Evolutionary conservation across 2,797 vertebrate genomes (phyloP).

Genomic region (Chanos chanos): DNA sequence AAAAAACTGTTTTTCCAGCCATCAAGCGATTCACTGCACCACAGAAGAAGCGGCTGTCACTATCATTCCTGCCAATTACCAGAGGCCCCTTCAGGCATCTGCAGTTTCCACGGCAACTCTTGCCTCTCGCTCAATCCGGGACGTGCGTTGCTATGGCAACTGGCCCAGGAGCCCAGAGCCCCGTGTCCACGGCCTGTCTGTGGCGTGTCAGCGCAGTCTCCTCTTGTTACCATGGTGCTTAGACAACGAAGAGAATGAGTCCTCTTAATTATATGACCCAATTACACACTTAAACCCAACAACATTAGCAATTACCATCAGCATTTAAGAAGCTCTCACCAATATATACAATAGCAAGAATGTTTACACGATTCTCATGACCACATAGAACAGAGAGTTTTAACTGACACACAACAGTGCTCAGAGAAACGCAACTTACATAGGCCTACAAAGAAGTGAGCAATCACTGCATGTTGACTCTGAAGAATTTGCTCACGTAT

Average conservation of each 20-base stretch:
- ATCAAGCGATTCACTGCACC: slow-evolving; percentile 20
- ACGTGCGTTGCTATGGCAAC: slow-evolving; percentile 25
- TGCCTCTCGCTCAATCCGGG: slow-evolving; percentile 14
- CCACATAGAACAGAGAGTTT: no score
- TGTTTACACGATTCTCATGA: no score
- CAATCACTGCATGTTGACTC: no score
- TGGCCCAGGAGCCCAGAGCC: slow-evolving; percentile 2
- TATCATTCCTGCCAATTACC: slow-evolving; percentile 30
- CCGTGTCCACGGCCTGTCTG: slow-evolving; percentile 21
- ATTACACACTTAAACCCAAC: no score
- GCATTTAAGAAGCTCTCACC: no score
- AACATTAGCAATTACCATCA: slow-evolving; percentile 17
- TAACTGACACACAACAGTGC: no score
- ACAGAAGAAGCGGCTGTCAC: slow-evolving; percentile 16
- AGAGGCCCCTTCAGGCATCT: slow-evolving; percentile 27
- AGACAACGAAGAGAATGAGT: background rate
- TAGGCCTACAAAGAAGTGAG: no score
- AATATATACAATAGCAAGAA: no score
- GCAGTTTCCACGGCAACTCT: slow-evolving; percentile 32
- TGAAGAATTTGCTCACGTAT: no score
- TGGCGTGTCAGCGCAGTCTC: background rate
- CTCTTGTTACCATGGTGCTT: no score
- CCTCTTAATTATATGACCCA: slow-evolving; percentile 24
- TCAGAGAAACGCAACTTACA: no score
- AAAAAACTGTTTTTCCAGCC: background rate